A percentile compares a stretch with the other conserved stretches of the same genome.
These are phyloP conservation scores for Cenopis cana DNA, from an alignment of 2,888 invertebrate genomes.

Conservation along the genomic window DNA sequence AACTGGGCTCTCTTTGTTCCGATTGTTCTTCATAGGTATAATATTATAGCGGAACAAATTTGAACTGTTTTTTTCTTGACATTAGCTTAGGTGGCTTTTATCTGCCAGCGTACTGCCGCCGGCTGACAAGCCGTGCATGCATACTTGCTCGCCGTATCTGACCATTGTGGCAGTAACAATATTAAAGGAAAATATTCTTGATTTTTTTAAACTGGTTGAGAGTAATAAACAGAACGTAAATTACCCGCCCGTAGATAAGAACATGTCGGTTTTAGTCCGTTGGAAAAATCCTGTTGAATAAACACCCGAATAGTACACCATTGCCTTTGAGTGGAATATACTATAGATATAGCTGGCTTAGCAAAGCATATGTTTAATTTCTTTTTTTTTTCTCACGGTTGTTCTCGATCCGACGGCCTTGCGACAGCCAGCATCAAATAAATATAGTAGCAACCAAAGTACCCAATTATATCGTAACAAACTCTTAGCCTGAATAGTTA, in stretches of 20 bases:
- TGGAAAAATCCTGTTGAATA: background rate
- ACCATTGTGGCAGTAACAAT: conserved; percentile 11
- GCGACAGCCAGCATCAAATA: background rate
- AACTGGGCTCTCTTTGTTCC: background rate
- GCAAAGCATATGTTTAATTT: background rate
- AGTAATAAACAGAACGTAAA: background rate
- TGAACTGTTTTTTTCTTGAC: background rate
- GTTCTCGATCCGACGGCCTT: background rate
- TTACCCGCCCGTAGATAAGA: background rate
- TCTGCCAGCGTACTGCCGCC: conserved; percentile 1
- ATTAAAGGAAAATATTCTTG: background rate
- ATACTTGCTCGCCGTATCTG: conserved; percentile 12
- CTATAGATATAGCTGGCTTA: background rate
- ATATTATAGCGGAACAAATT: too few species aligned
- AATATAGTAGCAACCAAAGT: too few species aligned
- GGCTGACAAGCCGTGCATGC: conserved; percentile 16
- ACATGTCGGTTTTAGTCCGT: background rate
- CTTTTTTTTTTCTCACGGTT: background rate
- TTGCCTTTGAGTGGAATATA: too few species aligned
- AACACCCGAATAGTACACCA: too few species aligned
- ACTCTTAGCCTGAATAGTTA: too few species aligned
- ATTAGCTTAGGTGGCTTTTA: conserved; percentile 11
- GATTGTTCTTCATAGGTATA: background rate
- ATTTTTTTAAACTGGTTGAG: background rate
- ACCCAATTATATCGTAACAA: too few species aligned